A percentile compares a stretch with the other conserved stretches of the same genome.
phyloP scores from a whole-genome alignment of 2,113 vertebrate species.

The Prunella himalayana region DNA sequence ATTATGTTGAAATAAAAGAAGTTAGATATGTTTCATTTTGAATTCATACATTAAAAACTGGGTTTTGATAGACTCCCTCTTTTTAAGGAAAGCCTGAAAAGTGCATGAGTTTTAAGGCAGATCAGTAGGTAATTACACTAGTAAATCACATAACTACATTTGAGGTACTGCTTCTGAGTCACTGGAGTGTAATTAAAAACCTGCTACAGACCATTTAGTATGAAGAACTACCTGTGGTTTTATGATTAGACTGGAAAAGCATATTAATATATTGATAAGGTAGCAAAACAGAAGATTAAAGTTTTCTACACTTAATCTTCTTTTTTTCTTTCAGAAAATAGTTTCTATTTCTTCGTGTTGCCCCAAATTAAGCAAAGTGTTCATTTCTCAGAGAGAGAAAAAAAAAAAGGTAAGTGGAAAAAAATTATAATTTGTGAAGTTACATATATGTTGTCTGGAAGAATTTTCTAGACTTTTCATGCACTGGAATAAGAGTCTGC shows the following conservation, averaged over 20 bases:
- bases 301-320: neutral
- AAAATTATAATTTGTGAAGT: neutral
- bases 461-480: neutral
- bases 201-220: neutral
- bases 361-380: neutral
- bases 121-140: neutral
- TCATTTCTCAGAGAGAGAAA: neutral
- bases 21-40: neutral
- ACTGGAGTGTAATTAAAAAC: neutral
- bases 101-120: neutral
- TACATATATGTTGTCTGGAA: neutral
- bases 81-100: neutral
- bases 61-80: neutral
- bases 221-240: slow-evolving; percentile 6
- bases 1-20: neutral
- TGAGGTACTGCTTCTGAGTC: neutral
- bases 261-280: neutral
- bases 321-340: neutral
- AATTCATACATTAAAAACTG: neutral
- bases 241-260: neutral
- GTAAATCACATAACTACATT: neutral
- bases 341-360: neutral
- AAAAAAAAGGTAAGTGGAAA: neutral
- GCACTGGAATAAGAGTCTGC: neutral
- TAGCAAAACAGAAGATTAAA: neutral